Conservation (phyloP, 2,888 invertebrate species). For the Chaetogeoica ovagalla region DNA sequence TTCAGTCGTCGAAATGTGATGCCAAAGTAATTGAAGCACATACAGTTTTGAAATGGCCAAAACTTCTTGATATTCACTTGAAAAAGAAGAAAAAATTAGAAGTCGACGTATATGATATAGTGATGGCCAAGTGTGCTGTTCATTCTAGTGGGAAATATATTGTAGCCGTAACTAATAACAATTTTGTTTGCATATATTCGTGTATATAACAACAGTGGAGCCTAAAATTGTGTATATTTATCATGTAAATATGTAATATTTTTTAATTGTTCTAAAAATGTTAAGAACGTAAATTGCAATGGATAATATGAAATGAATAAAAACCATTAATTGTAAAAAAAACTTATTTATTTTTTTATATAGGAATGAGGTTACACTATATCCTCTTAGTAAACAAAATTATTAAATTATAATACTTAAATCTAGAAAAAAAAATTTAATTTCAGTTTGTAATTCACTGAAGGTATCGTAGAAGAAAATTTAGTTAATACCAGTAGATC, state of each 20-base stretch:
- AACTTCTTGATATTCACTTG: constrained; percentile 56
- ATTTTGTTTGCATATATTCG: constrained; percentile 59
- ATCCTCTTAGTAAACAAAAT: too few species aligned
- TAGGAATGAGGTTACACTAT: too few species aligned
- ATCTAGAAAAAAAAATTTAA: neutral
- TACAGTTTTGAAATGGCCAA: constrained; percentile 58
- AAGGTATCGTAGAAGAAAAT: neutral
- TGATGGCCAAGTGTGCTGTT: constrained; percentile 58
- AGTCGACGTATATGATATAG: constrained; percentile 58
- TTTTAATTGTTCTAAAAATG: too few species aligned
- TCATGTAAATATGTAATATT: too few species aligned
- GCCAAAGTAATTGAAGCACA: constrained; percentile 55
- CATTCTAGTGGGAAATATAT: constrained; percentile 57
- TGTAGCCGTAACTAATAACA: constrained; percentile 59
- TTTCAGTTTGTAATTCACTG: neutral
- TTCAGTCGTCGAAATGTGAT: constrained; percentile 12
- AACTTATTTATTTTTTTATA: too few species aligned
- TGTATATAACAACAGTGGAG: constrained; percentile 49
- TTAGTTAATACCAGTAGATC: constrained; percentile 79
- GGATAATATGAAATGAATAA: too few species aligned
- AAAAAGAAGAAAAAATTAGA: constrained; percentile 58
- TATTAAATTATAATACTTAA: neutral
- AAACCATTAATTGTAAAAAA: too few species aligned
- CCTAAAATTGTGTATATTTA: neutral
- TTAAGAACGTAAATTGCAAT: too few species aligned